Evolutionary conservation across 2,797 vertebrate species (phyloP), one percentile per base, ranked within the genome.

Genomic region (Acridotheres tristis): DNA sequence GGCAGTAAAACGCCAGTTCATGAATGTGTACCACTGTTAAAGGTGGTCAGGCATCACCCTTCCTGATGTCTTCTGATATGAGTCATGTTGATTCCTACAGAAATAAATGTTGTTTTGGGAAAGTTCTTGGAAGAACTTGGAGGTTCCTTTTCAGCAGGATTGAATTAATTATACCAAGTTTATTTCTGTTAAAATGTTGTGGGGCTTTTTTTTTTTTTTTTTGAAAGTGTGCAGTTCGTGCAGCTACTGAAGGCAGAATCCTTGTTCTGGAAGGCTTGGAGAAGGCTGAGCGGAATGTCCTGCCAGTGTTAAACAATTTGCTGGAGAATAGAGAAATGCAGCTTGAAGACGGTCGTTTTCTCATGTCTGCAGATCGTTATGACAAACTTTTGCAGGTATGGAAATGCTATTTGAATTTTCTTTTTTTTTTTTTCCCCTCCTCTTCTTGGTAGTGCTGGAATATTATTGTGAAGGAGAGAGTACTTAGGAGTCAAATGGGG

Each of bases 291-390:
- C 98, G 99, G 48, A 99, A 99, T 0, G 99, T 99, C 15, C 97
- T 99, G 65, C 99, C 99, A 0, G 98, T 99, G 48, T 98, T 99
- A 69, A 99, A 99, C 97, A 99, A 99, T 97, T 97, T 99, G 89
- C 97, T 99, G 96, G 99, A 99, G 97, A 99, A 99, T 14, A 97
- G 99, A 63, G 99, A 99, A 97, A 99, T 99, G 99, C 99, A 99
- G 83, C 98, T 99, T 87, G 99, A 99, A 96, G 99, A 99, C 26
- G 99, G 99, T n/a, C 99, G 99, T 55, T 99, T 99, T 96, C 98
- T 99, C 13, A 99, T 99, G 99, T 98, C 99, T 43, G 98, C 99
- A 0, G 98, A 99, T 89, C 99, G 99, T 55, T 99, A 99, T 0
- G 99, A 99, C 98, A 99, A 99, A 94, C 98, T 99, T 95, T 97